phyloP scores from a whole-genome alignment of 30 jellyfish, hydroid and myxozoan genomes.

The Pseudorhiza aurosa region DNA sequence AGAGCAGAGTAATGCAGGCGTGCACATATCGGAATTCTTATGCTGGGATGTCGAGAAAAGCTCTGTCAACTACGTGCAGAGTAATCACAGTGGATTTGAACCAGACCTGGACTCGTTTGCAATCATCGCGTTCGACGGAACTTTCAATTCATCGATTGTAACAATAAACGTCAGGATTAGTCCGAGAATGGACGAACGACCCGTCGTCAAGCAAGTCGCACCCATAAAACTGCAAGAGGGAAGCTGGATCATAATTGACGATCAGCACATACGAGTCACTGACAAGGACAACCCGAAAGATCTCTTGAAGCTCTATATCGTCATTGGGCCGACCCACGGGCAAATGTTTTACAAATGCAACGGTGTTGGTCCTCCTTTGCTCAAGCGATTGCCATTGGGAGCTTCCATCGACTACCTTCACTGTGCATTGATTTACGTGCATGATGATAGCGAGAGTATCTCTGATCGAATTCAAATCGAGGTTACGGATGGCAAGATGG shows the following conservation, averaged over 20 bases:
- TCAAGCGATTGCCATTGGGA: background rate
- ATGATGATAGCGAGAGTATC: constrained; percentile 56
- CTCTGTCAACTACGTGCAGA: constrained; percentile 22
- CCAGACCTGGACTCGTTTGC: constrained; percentile 6
- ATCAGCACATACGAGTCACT: background rate
- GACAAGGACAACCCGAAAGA: constrained; percentile 63
- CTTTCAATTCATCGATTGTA: constrained; percentile 25
- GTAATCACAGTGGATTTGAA: constrained; percentile 51
- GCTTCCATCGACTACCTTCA: background rate
- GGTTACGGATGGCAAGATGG: constrained; percentile 49
- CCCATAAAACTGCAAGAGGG: constrained; percentile 61
- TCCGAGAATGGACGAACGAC: constrained; percentile 50
- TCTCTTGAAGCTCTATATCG: constrained; percentile 2
- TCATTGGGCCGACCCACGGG: constrained; percentile 53
- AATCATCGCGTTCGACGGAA: constrained; percentile 51
- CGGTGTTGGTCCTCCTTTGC: constrained; percentile 37
- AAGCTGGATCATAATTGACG: constrained; percentile 46
- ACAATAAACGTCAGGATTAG: constrained; percentile 5
- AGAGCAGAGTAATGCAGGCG: constrained; percentile 50
- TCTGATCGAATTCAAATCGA: constrained; percentile 41
- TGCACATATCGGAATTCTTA: constrained; percentile 34
- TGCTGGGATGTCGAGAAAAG: constrained; percentile 26
- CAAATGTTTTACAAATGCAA: constrained; percentile 54
- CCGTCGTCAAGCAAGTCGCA: constrained; percentile 14
- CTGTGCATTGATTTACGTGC: constrained; percentile 54